Evolutionary conservation across 2,797 vertebrate species (phyloP), one percentile per base, ranked within the genome.

Genomic region (Spinibarbus caldwelli): DNA sequence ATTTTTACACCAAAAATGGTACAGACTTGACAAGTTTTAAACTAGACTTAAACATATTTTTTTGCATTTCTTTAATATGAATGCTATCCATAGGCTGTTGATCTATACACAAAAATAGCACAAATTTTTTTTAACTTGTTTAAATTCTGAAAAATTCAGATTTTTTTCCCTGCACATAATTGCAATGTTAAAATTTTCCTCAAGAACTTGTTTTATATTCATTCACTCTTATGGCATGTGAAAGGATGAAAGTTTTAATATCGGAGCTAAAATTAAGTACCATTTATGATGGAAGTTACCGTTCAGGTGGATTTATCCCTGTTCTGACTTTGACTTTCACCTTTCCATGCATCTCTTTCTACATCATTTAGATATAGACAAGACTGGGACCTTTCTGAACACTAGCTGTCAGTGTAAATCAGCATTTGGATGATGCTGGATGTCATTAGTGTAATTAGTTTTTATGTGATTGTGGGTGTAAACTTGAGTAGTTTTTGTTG

Each of bases 271-370:
- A 15, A 64, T 62, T 0, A 82, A 73, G 52, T 12, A 47, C 6
- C 49, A 0, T 59, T 78, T 41, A 29, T 78, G 76, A 43, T 78
- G 34, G 1, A 62, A 59, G 17, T 57, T 15, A 15, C 12, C 23
- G 12, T 73, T 73, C 19, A 15, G 41, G 41, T 26, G 81, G 9
- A 75, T 64, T 82, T 75, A 83, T 75, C 23, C 43, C 57, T 36
- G 70, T 83, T 75, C 81, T 75, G 41, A 45, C 52, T 59, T 49
- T 64, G 70, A 75, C 70, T 75, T 82, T 82, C 68, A 82, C 80
- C 52, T 62, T 82, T 75, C 21, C 14, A 47, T 11, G 80, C 80
- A 7, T 82, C 38, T 82, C 52, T 36, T 45, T 47, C 54, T 7
- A 62, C 57, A 11, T 26, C 45, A 43, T 83, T 67, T 77, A 75